Conservation (phyloP, 2,888 invertebrate genomes). For the Bombylius discolor region DNA sequence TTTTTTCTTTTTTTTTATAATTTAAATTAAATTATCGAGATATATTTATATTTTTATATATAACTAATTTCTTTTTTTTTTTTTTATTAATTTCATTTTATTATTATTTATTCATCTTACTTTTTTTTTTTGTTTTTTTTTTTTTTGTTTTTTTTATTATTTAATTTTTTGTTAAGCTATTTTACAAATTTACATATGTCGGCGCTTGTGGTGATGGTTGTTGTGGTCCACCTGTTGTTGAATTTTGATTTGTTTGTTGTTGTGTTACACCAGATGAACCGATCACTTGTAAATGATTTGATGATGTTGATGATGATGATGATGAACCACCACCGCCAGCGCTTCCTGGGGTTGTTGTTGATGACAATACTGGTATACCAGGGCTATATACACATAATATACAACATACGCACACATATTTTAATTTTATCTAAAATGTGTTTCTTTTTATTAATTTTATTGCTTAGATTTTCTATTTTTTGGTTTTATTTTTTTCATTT, state of each 20-base stretch:
- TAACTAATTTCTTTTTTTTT: background rate
- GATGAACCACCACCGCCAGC: conserved; percentile 38
- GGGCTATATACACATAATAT: conserved; percentile 13
- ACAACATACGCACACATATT: background rate
- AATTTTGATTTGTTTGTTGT: conserved; percentile 36
- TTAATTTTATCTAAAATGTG: background rate
- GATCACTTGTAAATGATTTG: conserved; percentile 29
- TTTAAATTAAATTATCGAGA: conserved; percentile 11
- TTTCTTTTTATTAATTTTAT: background rate
- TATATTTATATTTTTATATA: background rate
- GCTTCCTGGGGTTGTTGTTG: conserved; percentile 33
- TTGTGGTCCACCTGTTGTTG: conserved; percentile 39
- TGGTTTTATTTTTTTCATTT: background rate
- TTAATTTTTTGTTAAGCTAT: conserved; percentile 1
- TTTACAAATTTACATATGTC: conserved; percentile 84
- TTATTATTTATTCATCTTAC: background rate
- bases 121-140: background rate
- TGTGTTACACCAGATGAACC: conserved; percentile 9
- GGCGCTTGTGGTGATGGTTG: conserved; percentile 65
- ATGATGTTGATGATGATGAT: conserved; percentile 30
- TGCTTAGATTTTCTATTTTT: background rate
- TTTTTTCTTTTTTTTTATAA: background rate
- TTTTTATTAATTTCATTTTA: background rate
- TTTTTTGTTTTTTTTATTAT: background rate
- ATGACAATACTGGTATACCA: conserved; percentile 22